phyloP scores from a whole-genome alignment of 2,113 vertebrate genomes.

The Oxyruncus cristatus region DNA sequence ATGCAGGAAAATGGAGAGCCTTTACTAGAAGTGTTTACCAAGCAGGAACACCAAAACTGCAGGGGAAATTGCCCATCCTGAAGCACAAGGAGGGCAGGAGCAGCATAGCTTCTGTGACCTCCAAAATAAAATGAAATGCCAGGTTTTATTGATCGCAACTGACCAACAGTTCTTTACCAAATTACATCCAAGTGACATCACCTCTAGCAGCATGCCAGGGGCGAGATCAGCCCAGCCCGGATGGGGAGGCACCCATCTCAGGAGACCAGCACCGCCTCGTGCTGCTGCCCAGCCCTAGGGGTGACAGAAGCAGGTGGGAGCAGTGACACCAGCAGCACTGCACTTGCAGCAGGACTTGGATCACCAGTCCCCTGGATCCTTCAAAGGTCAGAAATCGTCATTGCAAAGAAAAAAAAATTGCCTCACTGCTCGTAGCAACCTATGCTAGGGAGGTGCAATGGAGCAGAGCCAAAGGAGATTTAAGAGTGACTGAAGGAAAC shows the following conservation, averaged over 20 bases:
- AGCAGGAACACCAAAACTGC: neutral
- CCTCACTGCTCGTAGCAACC: neutral
- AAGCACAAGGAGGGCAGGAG: neutral
- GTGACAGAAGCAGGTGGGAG: neutral
- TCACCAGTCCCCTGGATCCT: neutral
- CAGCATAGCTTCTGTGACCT: neutral
- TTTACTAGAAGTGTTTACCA: conserved; percentile 23
- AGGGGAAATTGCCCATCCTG: neutral
- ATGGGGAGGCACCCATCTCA: neutral
- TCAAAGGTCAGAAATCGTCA: neutral
- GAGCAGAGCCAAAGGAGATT: neutral
- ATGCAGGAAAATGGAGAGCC: conserved; percentile 5
- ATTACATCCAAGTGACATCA: neutral
- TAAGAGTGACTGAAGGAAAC: neutral
- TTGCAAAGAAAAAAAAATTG: neutral
- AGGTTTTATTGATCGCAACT: neutral
- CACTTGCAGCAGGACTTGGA: neutral
- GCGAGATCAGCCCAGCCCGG: neutral
- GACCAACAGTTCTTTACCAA: neutral
- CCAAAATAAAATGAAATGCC: neutral
- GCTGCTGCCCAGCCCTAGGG: neutral
- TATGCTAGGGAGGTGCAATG: neutral
- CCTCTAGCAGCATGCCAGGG: neutral
- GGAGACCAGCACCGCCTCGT: neutral
- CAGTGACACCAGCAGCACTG: neutral